Evolutionary conservation across 2,888 invertebrate species (phyloP), one percentile per base, ranked within the genome.

Genomic region (Eustalomyia histrio): DNA sequence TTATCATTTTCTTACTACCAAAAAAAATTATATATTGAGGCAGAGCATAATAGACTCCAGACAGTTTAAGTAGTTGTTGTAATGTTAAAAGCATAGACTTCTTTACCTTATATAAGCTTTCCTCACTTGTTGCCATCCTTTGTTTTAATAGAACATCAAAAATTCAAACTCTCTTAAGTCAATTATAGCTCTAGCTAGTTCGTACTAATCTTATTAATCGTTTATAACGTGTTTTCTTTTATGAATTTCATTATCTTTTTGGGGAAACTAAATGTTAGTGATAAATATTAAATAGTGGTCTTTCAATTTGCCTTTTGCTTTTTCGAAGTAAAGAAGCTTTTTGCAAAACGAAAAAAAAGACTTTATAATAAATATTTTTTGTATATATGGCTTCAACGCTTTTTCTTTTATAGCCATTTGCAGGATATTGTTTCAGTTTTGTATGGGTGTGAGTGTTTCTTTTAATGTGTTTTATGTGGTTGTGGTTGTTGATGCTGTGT

Each of bases 401-500:
- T 35, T 35, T 35, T 35, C 35, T 35, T 65, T 52, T 50, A 12
- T 71, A 74, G 73, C 76, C 81, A 81, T 35, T 47, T 69, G n/a
- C 71, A 81, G 74, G 81, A 78, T 71, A 75, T 74, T 72, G 35
- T 63, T 64, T 61, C 29, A 39, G 24, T 39, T 33, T 69, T 69
- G 58, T 52, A 47, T 69, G 43, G 55, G 29, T 6, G 29, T 29
- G 29, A 6, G 29, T 68, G 7, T 57, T 57, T 58, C 6, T 69
- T 58, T 80, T 69, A 76, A 67, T 82, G 72, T 57, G 71, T 80
- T 79, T 83, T 83, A 84, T 84, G 82, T 82, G 85, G 87, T 78
- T 87, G 85, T 74, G 83, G 84, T 68, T 85, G 85, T 80, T 85
- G 84, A 52, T 85, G 86, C 72, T 85, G 86, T 83, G 86, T 87